Base-by-base conservation (phyloP, 2,113 vertebrate species). In the Gavialis gangeticus region DNA sequence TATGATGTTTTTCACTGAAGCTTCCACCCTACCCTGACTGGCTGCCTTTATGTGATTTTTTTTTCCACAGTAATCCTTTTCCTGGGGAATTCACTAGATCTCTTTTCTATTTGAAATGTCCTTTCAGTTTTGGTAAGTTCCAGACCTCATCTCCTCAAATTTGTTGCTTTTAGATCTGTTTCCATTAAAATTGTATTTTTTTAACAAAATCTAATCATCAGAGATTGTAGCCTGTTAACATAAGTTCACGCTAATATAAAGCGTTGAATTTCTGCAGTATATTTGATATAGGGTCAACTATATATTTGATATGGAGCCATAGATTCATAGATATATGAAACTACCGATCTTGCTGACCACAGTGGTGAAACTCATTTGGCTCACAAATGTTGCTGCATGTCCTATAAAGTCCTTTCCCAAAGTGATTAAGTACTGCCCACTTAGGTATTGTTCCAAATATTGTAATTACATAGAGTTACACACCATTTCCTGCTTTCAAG, bases 161-260 rank as follows among this genome's bases (percentile, higher is more conserved):
- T 34, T 73, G 21, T 46, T 21, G 64, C 11, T 94, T 93, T 87
- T 66, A 58, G 19, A 94, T 12, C 34, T 93, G 78, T 94, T 96
- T 82, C 87, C 75, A 92, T 77, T 15, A 93, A 9, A 95, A 90
- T 30, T 86, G 55, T 56, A 0, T 90, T 90, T 93, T 69, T 58
- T 92, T 34, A 55, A 55, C 22, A 85, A 82, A 76, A 37, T 95
- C 1, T 24, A 84, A 82, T 82, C 73, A 66, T 6, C 73, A 69
- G 90, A 90, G 96, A 94, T 79, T 64, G 69, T 78, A 94, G 84
- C 37, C 82, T 94, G 46, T 59, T 73, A 88, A 30, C 73, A 60
- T 82, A 86, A 86, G 66, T 90, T 73, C 37, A 11, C 12, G 0
- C 34, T 87, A 90, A 76, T 85, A 58, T 89, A 94, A 92, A 83